phyloP scores from a whole-genome alignment of 2,113 vertebrate genomes.

The Amphiprion percula region DNA sequence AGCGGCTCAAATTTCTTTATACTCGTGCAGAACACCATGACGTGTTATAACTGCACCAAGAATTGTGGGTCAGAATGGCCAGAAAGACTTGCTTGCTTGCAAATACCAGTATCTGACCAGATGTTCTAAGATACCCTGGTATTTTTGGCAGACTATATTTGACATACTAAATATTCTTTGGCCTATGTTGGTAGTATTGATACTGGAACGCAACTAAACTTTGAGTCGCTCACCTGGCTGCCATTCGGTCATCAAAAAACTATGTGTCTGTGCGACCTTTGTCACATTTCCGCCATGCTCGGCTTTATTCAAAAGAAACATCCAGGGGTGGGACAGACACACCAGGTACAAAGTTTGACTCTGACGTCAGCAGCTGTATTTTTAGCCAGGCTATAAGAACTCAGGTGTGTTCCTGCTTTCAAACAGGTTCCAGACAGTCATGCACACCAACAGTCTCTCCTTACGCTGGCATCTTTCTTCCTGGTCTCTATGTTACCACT shows the following conservation, averaged over 20 bases:
- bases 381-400: conserved; percentile 72
- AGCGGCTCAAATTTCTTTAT: too few relatives aligned
- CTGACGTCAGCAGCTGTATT: conserved; percentile 62
- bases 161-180: too few relatives aligned
- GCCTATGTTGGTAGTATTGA: too few relatives aligned
- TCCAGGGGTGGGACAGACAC: conserved; percentile 2
- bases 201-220: too few relatives aligned
- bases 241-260: neutral
- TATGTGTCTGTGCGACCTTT: conserved; percentile 1
- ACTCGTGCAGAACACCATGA: too few relatives aligned
- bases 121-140: too few relatives aligned
- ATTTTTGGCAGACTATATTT: too few relatives aligned
- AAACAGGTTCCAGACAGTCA: conserved; percentile 13
- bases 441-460: neutral
- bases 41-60: too few relatives aligned
- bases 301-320: neutral
- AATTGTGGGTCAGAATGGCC: too few relatives aligned
- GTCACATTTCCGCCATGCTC: conserved; percentile 9
- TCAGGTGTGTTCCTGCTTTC: conserved; percentile 47
- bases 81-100: too few relatives aligned
- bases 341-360: neutral
- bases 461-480: neutral
- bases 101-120: too few relatives aligned
- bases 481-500: conserved; percentile 47
- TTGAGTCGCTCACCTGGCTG: neutral